These are phyloP conservation scores for Merops nubicus DNA, from an alignment of 2,113 vertebrate genomes.

Conservation along the genomic window DNA sequence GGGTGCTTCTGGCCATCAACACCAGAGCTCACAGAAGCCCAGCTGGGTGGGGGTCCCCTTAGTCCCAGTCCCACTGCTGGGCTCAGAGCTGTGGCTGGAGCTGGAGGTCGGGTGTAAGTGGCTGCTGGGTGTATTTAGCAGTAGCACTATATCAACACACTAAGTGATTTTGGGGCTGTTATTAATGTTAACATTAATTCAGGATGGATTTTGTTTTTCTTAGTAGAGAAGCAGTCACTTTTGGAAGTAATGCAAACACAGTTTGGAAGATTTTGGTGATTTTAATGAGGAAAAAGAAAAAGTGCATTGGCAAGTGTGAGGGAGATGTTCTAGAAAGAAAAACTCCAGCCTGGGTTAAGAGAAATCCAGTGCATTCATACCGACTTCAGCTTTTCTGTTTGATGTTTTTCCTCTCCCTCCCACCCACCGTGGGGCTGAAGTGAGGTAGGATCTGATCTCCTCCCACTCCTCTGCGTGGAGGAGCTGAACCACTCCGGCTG, in stretches of 20 bases:
- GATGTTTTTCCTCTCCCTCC: not conserved
- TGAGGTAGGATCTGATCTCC: not conserved
- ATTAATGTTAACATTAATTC: not conserved
- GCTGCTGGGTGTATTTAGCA: not conserved
- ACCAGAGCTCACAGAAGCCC: not conserved
- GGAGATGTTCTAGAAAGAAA: not conserved
- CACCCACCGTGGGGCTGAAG: not conserved
- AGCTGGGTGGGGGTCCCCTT: not conserved
- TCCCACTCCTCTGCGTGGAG: not conserved
- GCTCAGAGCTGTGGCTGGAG: not conserved
- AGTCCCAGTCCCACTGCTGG: slow-evolving; percentile 1
- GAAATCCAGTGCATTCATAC: not conserved
- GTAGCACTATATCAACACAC: not conserved
- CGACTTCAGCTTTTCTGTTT: not conserved
- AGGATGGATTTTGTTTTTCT: not conserved
- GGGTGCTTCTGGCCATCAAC: not conserved
- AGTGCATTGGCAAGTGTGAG: not conserved
- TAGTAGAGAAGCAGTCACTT: not conserved
- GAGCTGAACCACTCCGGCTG: not conserved
- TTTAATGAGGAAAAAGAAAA: not conserved
- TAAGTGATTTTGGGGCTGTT: not conserved
- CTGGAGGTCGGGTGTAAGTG: not conserved
- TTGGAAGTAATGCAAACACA: not conserved
- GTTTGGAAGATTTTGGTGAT: not conserved
- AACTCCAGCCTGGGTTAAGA: not conserved